Base-by-base conservation (phyloP, 2,888 invertebrate species). In the Uloborus plumipes region DNA sequence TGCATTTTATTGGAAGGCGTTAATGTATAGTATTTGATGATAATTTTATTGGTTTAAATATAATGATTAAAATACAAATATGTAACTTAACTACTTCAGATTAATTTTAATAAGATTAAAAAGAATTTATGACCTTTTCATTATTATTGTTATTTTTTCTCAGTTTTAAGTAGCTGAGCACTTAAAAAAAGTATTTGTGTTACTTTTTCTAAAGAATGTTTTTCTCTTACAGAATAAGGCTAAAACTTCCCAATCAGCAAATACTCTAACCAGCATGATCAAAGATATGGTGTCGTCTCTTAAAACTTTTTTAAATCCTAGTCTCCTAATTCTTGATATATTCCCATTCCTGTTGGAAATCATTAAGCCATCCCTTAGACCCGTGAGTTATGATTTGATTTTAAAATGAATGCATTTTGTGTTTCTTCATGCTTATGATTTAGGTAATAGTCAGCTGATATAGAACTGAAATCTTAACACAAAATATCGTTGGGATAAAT, bases 341-440 rank as follows among this genome's bases (percentile, higher is more conserved):
- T 88, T 95, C 74, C 94, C 96, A 0, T 89, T 93, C 53, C 88
- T 96, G 65, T 91, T 93, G 2, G 91, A 92, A 76, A 91, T 96
- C 70, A 90, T 96, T 65, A 91, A 93, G 71, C 96, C 96, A 0
- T 90, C 90, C 22, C 90, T 96, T 59, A 91, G 95, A 69, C 93
- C 95, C 0, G 94, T 95, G 67, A 80, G 84, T 72, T 55, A 64
- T 65, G 14, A 18, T 66, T 53, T n/a, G 15, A 66, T 59, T 31
- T 61, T 69, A 14, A n/a, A 47, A 18, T 14, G 6, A 55, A 18
- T 55, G 4, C 1, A 55, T 18, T 55, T 15, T 6, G 6, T 55
- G 4, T 55, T 4, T 7, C 6, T 55, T 15, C 6, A 14, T 4
- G 16, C 9, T 55, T 15, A 55, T 55, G 18, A 55, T 55, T 11